Evolutionary conservation across 2,113 vertebrate species (phyloP).

Genomic region (Petrocephalus zakoni): DNA sequence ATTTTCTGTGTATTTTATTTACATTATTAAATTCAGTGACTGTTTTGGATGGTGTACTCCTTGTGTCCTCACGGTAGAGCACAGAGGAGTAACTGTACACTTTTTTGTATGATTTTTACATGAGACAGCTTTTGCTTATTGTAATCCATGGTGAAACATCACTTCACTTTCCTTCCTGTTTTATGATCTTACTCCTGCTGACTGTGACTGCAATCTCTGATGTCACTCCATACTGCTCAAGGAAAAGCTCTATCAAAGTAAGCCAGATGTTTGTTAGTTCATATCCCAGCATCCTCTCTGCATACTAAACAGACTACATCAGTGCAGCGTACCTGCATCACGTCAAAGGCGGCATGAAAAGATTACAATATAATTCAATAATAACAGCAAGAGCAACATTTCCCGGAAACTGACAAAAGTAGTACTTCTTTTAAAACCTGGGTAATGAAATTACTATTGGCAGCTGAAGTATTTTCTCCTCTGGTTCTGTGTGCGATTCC

Average conservation of each 20-base stretch:
- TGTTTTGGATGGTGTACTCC: background rate
- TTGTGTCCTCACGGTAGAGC: background rate
- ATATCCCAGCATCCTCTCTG: background rate
- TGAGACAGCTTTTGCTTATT: too few relatives aligned
- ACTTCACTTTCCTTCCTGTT: too few relatives aligned
- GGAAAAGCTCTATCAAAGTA: background rate
- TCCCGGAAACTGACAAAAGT: background rate
- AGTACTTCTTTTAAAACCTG: background rate
- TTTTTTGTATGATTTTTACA: too few relatives aligned
- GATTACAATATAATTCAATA: background rate
- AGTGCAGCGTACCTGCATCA: background rate
- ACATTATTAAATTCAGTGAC: background rate
- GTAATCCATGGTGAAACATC: too few relatives aligned
- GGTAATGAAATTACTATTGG: slow-evolving; percentile 19
- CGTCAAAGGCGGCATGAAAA: background rate
- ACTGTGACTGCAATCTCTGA: background rate
- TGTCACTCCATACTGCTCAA: background rate
- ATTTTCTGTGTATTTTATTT: background rate
- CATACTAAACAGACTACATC: background rate
- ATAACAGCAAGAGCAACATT: background rate
- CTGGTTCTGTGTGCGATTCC: background rate
- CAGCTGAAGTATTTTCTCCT: background rate
- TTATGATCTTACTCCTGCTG: background rate
- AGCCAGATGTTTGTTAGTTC: background rate
- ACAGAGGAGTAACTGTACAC: too few relatives aligned